Percentiles rank a stretch among this genome's conserved stretches.
Conservation (phyloP, 1,140 invertebrate species). For the Lucilia cuprina region DNA sequence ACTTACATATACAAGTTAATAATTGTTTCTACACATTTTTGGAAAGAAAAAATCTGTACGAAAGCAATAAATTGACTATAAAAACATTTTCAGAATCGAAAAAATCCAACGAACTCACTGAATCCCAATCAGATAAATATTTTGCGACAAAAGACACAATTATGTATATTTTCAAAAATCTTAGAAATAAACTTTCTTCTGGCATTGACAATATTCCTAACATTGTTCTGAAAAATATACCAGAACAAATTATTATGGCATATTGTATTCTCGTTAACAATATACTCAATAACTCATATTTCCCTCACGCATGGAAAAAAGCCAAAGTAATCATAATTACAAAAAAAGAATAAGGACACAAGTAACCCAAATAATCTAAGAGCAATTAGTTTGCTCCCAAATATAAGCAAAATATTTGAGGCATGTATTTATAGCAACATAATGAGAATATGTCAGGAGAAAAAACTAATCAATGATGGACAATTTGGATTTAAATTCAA, state of each 20-base stretch:
- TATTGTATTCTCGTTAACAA: slow-evolving; percentile 28
- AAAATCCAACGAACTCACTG: background rate
- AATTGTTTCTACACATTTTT: background rate
- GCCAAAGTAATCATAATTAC: slow-evolving; percentile 10
- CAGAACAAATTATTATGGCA: slow-evolving; percentile 2
- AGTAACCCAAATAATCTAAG: background rate
- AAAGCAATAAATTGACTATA: too few species aligned
- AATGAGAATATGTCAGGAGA: too few species aligned
- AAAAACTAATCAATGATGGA: too few species aligned
- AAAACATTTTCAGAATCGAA: background rate
- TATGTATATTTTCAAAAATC: background rate
- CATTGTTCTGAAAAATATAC: slow-evolving; percentile 22
- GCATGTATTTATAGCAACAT: background rate
- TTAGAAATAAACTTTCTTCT: background rate
- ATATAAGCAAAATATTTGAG: too few species aligned
- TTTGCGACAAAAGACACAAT: background rate
- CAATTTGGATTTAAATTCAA: background rate
- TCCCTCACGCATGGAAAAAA: slow-evolving; percentile 21
- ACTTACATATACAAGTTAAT: background rate
- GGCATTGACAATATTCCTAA: slow-evolving; percentile 13
- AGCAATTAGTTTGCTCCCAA: too few species aligned
- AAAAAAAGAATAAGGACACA: slow-evolving; percentile 4
- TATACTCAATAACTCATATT: slow-evolving; percentile 17
- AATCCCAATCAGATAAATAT: background rate
- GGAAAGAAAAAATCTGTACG: too few species aligned